Conservation (phyloP, 2,888 invertebrate genomes). For the Melieria crassipennis region DNA sequence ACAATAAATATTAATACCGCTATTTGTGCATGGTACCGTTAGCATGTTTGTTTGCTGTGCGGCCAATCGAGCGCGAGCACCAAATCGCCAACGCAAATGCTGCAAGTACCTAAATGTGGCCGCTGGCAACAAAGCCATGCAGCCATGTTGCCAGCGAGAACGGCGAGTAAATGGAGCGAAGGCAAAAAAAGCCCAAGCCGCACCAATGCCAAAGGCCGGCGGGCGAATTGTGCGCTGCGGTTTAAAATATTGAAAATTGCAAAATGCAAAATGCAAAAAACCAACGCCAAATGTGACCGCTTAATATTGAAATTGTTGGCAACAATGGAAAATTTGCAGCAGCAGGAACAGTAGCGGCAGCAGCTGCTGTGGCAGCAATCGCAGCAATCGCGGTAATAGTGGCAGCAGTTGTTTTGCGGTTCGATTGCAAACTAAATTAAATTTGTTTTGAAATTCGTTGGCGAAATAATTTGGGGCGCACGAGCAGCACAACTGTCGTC, state of each 20-base stretch:
- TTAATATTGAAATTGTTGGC: neutral
- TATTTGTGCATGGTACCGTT: too few species aligned
- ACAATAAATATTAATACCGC: too few species aligned
- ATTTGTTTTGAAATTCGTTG: neutral
- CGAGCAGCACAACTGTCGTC: too few species aligned
- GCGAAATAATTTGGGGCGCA: too few species aligned
- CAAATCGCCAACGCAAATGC: too few species aligned
- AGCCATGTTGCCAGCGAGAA: neutral
- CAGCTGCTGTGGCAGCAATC: neutral
- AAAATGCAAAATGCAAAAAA: neutral
- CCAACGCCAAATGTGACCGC: neutral
- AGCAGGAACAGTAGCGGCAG: neutral
- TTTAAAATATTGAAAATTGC: neutral
- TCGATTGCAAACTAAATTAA: neutral
- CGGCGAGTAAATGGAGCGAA: neutral
- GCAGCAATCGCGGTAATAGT: neutral
- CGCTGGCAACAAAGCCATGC: too few species aligned
- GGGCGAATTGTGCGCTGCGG: neutral
- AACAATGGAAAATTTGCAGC: neutral
- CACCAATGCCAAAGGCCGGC: neutral
- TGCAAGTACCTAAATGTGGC: too few species aligned
- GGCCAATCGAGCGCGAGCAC: too few species aligned
- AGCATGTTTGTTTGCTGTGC: too few species aligned
- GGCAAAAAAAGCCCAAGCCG: neutral
- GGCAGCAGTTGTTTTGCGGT: slow-evolving; percentile 2